phyloP scores from a whole-genome alignment of 2,113 vertebrate genomes.

The Cololabis saira region DNA sequence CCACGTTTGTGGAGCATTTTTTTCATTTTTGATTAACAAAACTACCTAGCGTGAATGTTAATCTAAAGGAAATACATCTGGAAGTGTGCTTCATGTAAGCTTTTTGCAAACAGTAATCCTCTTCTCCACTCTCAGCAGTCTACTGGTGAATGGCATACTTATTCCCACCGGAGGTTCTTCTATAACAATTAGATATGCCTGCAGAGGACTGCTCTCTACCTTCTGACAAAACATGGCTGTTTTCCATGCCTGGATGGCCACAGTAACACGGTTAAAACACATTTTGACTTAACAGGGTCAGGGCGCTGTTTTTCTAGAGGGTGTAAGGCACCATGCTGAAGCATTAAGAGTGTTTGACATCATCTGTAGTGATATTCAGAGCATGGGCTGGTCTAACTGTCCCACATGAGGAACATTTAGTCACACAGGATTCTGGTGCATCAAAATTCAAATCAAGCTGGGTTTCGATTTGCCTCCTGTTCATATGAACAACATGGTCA shows the following conservation, averaged over 20 bases:
- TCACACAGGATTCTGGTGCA: background rate
- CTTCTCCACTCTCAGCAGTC: slow-evolving; percentile 31
- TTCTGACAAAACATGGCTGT: slow-evolving; percentile 55
- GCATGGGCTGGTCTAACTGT: background rate
- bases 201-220: slow-evolving; percentile 37
- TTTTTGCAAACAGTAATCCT: slow-evolving; percentile 39
- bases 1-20: background rate
- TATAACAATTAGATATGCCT: slow-evolving; percentile 28
- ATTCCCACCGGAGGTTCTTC: slow-evolving; percentile 52
- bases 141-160: slow-evolving; percentile 20
- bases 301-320: slow-evolving; percentile 21
- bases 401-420: slow-evolving; percentile 5
- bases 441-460: too few relatives aligned
- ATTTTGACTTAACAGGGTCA: slow-evolving; percentile 76
- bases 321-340: slow-evolving; percentile 14
- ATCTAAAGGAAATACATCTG: background rate
- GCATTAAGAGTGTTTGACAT: slow-evolving; percentile 37
- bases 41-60: background rate
- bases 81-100: background rate
- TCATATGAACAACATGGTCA: too few relatives aligned
- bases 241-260: slow-evolving; percentile 53
- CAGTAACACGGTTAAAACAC: slow-evolving; percentile 53
- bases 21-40: slow-evolving; percentile 12
- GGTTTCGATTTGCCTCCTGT: too few relatives aligned
- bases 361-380: slow-evolving; percentile 4